Evolutionary conservation across 2,888 invertebrate species (phyloP), one percentile per base, ranked within the genome.

Genomic region (Metacarcinus magister): DNA sequence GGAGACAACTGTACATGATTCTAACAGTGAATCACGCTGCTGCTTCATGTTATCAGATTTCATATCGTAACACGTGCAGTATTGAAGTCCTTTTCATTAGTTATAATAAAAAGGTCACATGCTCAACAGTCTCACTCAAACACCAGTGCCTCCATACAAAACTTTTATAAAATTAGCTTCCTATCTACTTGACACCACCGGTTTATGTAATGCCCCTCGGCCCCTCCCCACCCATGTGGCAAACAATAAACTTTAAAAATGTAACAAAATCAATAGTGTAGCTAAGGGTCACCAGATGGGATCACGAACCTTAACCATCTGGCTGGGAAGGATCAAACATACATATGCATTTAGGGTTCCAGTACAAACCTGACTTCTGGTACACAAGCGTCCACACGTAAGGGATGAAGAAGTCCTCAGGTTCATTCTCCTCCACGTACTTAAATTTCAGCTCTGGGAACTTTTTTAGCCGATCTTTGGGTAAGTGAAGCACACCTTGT

Each of bases 401-500:
- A 0, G 99, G 99, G 97, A 99, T 99, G 98, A 99, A 99, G 98
- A 99, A 99, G 97, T 99, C 99, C 97, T 99, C 99, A 0, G 99
- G 99, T 96, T 99, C 98, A 97, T 99, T 99, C 97, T 99, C 99
- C 98, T 99, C 99, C 0, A 99, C 99, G 97, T 99, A 99, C 97
- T 99, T 99, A 98, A 99, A 99, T 98, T 99, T 99, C 92, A 99
- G 98, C 97, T 99, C 99, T 0, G 99, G 99, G 97, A 99, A 99
- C 98, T 99, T 99, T 99, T 99, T 98, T 2, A 98, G 94, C 19
- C 96, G 93, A 43, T 97, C 97, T 67, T 96, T 96, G 23, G 97
- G 97, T n/a, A 97, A 82, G 54, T 97, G 97, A 13, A 97, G 96
- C 10, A 97, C 97, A 28, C 97, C 97, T 95, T 97, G 96, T 82